Evolutionary conservation across 2,797 vertebrate genomes (phyloP).

Genomic region (Protonibea diacanthus): DNA sequence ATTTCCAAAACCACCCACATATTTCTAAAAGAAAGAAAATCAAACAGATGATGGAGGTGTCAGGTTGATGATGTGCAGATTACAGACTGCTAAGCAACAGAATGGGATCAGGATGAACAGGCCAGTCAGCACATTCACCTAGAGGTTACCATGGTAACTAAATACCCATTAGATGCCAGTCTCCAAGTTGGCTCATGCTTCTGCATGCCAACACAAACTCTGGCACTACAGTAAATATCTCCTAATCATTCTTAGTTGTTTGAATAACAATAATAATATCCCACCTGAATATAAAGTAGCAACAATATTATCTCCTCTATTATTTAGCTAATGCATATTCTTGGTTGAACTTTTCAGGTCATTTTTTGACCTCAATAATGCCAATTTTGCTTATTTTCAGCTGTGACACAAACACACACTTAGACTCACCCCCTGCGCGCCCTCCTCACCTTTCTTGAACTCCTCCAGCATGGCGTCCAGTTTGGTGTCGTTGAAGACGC

Average conservation of each 20-base stretch:
- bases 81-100: neutral
- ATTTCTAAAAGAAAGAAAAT: neutral
- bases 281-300: neutral
- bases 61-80: neutral
- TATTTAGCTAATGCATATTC: neutral
- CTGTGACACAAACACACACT: neutral
- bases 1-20: neutral
- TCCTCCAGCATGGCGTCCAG: slow-evolving; percentile 96
- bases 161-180: neutral
- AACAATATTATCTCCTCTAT: neutral
- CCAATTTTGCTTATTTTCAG: neutral
- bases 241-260: neutral
- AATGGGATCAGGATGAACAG: neutral
- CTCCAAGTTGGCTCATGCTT: neutral
- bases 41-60: neutral
- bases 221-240: neutral
- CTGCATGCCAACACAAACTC: neutral
- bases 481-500: slow-evolving; percentile 96
- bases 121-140: neutral
- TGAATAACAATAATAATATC: neutral
- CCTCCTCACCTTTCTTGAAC: slow-evolving; percentile 96
- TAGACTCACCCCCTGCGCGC: neutral
- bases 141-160: slow-evolving; percentile 19
- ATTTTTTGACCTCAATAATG: neutral
- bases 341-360: neutral